A percentile compares a stretch with the other conserved stretches of the same genome.
These are phyloP conservation scores for Axea sp. DNA, from an alignment of 2,888 invertebrate genomes.

Conservation along the genomic window DNA sequence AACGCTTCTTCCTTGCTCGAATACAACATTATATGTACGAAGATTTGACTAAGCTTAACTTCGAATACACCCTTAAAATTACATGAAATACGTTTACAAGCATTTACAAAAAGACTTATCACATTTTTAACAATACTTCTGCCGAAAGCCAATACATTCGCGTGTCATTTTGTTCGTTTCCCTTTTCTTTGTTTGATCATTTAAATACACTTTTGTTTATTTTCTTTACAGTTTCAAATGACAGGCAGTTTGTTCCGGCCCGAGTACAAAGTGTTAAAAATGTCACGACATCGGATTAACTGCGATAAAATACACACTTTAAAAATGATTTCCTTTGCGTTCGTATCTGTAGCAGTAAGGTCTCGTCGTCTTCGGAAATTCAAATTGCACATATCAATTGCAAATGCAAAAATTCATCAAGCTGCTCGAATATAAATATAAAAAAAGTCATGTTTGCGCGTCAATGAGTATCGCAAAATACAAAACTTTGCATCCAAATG, in stretches of 20 bases:
- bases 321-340: too few relatives aligned
- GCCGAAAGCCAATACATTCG: constrained; percentile 70
- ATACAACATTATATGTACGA: constrained; percentile 69
- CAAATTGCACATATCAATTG: constrained; percentile 38
- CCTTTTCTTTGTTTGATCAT: background rate
- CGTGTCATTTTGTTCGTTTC: constrained; percentile 13
- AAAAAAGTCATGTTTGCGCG: too few relatives aligned
- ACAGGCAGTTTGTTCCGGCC: constrained; percentile 23
- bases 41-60: constrained; percentile 68
- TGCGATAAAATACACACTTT: constrained; percentile 30
- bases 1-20: constrained; percentile 69
- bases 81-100: constrained; percentile 76
- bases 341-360: constrained; percentile 4
- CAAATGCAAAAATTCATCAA: constrained; percentile 27
- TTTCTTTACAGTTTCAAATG: constrained; percentile 35
- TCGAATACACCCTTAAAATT: constrained; percentile 65
- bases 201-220: constrained; percentile 1
- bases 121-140: constrained; percentile 76
- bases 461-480: too few relatives aligned
- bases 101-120: constrained; percentile 80
- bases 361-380: constrained; percentile 37
- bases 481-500: constrained; percentile 35
- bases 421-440: constrained; percentile 36
- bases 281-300: constrained; percentile 50
- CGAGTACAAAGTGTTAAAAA: constrained; percentile 57